Evolutionary conservation across 2,797 vertebrate genomes (phyloP).

Genomic region (Sarcophilus harrisii): DNA sequence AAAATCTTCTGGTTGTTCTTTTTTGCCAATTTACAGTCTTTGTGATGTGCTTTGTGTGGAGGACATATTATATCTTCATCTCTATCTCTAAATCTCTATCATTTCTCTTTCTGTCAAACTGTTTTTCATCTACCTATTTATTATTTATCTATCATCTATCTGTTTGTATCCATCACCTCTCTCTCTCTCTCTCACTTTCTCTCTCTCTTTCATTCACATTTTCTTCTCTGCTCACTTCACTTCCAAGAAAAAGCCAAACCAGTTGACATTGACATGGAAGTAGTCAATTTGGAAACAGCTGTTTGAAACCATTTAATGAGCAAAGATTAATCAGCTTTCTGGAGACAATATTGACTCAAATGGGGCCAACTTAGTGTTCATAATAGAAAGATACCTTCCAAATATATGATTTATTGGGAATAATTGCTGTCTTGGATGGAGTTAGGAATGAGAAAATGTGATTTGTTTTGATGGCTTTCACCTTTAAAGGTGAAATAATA

Average conservation of each 20-base stretch:
- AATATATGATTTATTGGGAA: not conserved
- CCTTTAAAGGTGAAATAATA: not conserved
- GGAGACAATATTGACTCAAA: not conserved
- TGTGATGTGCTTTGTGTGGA: not conserved
- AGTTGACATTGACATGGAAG: not conserved
- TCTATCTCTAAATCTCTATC: no score
- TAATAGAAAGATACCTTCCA: not conserved
- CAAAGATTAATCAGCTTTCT: not conserved
- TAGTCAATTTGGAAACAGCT: not conserved
- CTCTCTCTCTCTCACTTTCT: no score
- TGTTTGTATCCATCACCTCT: no score
- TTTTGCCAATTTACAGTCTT: not conserved
- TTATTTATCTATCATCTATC: no score
- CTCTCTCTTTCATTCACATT: not conserved
- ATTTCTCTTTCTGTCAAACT: no score
- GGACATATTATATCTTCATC: no score
- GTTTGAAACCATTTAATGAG: not conserved
- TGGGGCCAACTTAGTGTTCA: not conserved
- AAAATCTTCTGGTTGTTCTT: not conserved
- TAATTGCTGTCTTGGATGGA: not conserved
- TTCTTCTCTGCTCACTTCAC: not conserved
- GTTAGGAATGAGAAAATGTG: not conserved
- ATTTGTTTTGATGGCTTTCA: not conserved
- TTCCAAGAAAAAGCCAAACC: not conserved
- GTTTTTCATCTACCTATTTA: no score